Percentiles rank a stretch among this genome's conserved stretches.
Conservation (phyloP, 1,140 invertebrate species). For the Condylostylus longicornis region DNA sequence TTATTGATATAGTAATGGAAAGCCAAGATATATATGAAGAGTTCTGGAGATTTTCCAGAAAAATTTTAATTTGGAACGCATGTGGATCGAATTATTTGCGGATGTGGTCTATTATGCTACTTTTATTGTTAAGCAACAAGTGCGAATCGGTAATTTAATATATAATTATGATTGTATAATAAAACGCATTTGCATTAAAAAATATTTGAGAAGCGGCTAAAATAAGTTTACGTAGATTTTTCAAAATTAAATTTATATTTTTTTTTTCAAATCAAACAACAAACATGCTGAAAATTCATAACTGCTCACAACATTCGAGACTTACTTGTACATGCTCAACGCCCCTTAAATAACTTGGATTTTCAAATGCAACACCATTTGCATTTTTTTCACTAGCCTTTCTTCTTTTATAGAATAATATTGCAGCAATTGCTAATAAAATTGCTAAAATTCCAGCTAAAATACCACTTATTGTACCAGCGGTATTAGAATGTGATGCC, state of each 20-base stretch:
- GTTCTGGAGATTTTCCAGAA: too few species aligned
- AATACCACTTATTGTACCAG: constrained; percentile 48
- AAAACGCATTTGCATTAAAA: too few species aligned
- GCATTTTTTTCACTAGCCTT: constrained; percentile 36
- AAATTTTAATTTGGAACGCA: too few species aligned
- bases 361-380: constrained; percentile 64
- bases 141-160: too few species aligned
- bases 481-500: constrained; percentile 37
- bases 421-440: constrained; percentile 42
- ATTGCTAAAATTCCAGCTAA: constrained; percentile 48
- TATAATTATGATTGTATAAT: too few species aligned
- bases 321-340: constrained; percentile 53
- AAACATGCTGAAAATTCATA: neutral
- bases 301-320: constrained; percentile 9
- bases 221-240: neutral
- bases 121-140: too few species aligned
- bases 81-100: too few species aligned
- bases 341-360: constrained; percentile 67
- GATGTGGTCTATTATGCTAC: too few species aligned
- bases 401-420: constrained; percentile 49
- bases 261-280: too few species aligned
- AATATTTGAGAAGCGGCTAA: neutral
- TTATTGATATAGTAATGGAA: too few species aligned
- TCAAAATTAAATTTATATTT: neutral
- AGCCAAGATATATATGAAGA: too few species aligned